phyloP scores from a whole-genome alignment of 2,888 invertebrate genomes.

The Zeuzera pyrina region DNA sequence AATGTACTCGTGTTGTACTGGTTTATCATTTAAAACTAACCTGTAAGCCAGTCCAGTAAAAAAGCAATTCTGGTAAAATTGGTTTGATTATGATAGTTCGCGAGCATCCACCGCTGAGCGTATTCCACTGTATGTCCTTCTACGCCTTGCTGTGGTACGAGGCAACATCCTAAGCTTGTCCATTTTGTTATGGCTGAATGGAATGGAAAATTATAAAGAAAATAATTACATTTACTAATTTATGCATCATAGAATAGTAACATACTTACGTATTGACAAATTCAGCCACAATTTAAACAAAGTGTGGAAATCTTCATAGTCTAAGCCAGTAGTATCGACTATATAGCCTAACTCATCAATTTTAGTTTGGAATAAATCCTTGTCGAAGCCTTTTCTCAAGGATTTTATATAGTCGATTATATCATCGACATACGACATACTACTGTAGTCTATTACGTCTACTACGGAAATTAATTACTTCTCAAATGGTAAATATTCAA shows the following conservation, averaged over 20 bases:
- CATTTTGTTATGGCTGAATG: conserved; percentile 57
- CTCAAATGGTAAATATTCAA: too few relatives aligned
- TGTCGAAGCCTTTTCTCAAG: conserved; percentile 57
- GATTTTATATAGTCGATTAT: conserved; percentile 56
- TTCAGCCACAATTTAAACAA: conserved; percentile 64
- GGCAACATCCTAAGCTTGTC: conserved; percentile 47
- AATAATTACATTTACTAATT: conserved; percentile 1
- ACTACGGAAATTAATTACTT: too few relatives aligned
- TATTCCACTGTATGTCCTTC: conserved; percentile 46
- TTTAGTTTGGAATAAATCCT: conserved; percentile 54
- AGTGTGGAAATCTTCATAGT: conserved; percentile 50
- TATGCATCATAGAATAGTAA: background rate
- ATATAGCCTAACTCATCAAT: conserved; percentile 45
- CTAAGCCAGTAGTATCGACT: conserved; percentile 42
- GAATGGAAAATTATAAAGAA: conserved; percentile 5
- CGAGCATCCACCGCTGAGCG: conserved; percentile 53
- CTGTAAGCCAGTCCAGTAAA: conserved; percentile 60
- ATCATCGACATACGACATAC: conserved; percentile 56
- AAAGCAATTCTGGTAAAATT: conserved; percentile 43
- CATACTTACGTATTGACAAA: conserved; percentile 57
- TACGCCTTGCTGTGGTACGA: conserved; percentile 48
- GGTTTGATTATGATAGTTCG: conserved; percentile 35
- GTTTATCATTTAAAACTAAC: conserved; percentile 20
- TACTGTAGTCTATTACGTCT: too few relatives aligned
- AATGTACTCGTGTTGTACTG: too few relatives aligned